These are phyloP conservation scores for Dastarcus helophoroides DNA, from an alignment of 2,888 invertebrate genomes.

Conservation along the genomic window DNA sequence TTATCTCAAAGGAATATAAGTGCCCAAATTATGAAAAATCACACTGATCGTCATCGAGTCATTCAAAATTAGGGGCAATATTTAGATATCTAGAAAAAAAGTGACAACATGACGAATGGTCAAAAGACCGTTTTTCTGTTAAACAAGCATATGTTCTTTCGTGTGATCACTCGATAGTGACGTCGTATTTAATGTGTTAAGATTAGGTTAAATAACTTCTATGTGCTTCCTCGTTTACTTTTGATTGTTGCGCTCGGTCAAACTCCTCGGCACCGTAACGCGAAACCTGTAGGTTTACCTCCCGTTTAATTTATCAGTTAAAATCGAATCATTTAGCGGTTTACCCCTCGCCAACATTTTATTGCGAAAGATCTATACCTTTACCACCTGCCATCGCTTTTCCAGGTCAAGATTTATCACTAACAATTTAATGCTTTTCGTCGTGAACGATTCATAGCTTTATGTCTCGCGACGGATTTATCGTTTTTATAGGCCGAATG, in stretches of 20 bases:
- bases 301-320: no score
- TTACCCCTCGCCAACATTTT: no score
- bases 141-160: slow-evolving; percentile 14
- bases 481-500: no score
- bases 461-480: no score
- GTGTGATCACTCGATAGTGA: slow-evolving; percentile 11
- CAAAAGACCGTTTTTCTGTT: slow-evolving; percentile 19
- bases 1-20: no score
- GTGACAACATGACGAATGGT: slow-evolving; percentile 15
- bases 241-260: slow-evolving; percentile 15
- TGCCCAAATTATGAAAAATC: slow-evolving; percentile 10
- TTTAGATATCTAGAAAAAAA: slow-evolving; percentile 21
- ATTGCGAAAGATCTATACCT: no score
- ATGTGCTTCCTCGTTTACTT: slow-evolving; percentile 33
- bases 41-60: not conserved
- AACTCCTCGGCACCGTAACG: slow-evolving; percentile 4
- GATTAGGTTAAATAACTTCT: slow-evolving; percentile 25
- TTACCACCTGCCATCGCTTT: no score
- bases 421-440: no score
- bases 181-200: slow-evolving; percentile 22
- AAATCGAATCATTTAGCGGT: no score
- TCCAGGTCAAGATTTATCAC: no score
- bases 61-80: slow-evolving; percentile 29
- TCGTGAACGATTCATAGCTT: no score
- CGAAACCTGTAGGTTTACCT: no score